Conservation (phyloP, 2,888 invertebrate species). For the Isoperla grammatica region DNA sequence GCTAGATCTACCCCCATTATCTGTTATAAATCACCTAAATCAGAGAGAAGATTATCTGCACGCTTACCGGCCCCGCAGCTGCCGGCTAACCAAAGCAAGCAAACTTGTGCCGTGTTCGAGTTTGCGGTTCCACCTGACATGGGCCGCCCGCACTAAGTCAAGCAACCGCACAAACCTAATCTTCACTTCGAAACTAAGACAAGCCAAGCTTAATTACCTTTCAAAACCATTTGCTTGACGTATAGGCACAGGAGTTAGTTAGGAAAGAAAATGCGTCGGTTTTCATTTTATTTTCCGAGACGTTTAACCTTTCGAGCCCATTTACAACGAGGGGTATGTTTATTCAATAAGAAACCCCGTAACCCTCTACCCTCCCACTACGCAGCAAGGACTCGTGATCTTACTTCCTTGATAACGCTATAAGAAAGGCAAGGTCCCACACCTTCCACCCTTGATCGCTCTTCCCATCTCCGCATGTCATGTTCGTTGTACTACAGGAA, state of each 20-base stretch:
- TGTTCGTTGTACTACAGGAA: constrained; percentile 12
- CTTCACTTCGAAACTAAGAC: too few relatives aligned
- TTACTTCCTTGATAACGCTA: constrained; percentile 17
- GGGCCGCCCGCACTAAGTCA: constrained; percentile 17
- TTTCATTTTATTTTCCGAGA: too few relatives aligned
- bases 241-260: too few relatives aligned
- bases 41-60: too few relatives aligned
- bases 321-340: not conserved
- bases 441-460: constrained; percentile 13
- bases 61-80: too few relatives aligned
- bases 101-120: not conserved
- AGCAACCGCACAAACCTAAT: constrained; percentile 16
- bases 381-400: constrained; percentile 11
- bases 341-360: constrained; percentile 14
- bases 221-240: too few relatives aligned
- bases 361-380: not conserved
- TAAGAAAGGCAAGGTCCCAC: constrained; percentile 16
- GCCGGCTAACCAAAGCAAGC: too few relatives aligned
- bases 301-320: too few relatives aligned
- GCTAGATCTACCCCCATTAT: too few relatives aligned
- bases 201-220: too few relatives aligned
- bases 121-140: constrained; percentile 17
- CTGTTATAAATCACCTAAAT: too few relatives aligned
- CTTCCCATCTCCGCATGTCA: constrained; percentile 17
- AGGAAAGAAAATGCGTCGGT: too few relatives aligned